Evolutionary conservation across 2,888 invertebrate genomes (phyloP).

Genomic region (Cryptus viduatorius): DNA sequence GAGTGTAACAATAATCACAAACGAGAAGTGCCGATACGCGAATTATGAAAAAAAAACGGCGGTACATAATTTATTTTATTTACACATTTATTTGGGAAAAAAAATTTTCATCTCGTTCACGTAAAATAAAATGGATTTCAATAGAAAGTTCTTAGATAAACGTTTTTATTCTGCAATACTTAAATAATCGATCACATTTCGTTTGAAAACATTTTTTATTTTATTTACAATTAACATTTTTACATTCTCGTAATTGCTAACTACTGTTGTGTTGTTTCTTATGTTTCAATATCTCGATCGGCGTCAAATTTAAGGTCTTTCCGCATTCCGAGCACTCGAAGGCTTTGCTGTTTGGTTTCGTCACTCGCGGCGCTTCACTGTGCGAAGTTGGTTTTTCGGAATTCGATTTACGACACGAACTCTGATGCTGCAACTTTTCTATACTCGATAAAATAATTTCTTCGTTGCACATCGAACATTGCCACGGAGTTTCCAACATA

Average conservation of each 20-base stretch:
- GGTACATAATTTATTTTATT: too few species aligned
- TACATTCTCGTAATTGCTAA: neutral
- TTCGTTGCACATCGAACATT: slow-evolving; percentile 90
- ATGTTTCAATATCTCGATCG: slow-evolving; percentile 95
- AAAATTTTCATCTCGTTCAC: too few species aligned
- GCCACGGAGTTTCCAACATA: slow-evolving; percentile 89
- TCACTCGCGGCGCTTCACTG: slow-evolving; percentile 74
- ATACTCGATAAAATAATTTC: slow-evolving; percentile 88
- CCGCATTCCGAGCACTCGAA: slow-evolving; percentile 92
- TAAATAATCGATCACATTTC: neutral
- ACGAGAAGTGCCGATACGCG: too few species aligned
- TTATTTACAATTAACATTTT: slow-evolving; percentile 4
- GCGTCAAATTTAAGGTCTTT: slow-evolving; percentile 89
- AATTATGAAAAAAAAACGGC: too few species aligned
- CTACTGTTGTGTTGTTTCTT: slow-evolving; percentile 87
- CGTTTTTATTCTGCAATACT: too few species aligned
- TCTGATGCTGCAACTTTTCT: slow-evolving; percentile 91
- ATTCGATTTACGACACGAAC: slow-evolving; percentile 84
- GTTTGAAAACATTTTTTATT: neutral
- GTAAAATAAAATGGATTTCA: too few species aligned
- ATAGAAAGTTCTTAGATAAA: too few species aligned
- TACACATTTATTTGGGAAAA: too few species aligned
- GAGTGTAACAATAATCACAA: too few species aligned
- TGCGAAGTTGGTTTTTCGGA: slow-evolving; percentile 73
- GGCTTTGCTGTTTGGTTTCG: slow-evolving; percentile 87